Evolutionary conservation across 2,113 vertebrate genomes (phyloP).

Genomic region (Calidris pugnax): DNA sequence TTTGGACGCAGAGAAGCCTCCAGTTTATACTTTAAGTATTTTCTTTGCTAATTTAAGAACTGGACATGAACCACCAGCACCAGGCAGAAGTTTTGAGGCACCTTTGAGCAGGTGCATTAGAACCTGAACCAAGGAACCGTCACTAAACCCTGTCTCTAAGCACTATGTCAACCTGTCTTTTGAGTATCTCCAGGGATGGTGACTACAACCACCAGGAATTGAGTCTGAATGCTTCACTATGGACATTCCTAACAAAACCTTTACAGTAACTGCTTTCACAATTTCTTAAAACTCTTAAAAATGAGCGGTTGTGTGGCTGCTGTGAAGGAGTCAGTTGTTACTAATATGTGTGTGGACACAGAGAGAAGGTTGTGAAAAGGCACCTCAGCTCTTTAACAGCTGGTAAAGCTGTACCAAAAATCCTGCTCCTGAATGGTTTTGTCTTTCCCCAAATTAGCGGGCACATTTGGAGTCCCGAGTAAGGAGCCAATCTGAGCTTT

Average conservation of each 20-base stretch:
- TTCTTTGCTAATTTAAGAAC: neutral
- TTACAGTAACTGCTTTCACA: neutral
- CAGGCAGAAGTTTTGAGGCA: neutral
- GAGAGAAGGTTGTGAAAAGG: neutral
- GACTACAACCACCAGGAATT: too few species aligned
- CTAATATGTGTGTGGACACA: accelerated
- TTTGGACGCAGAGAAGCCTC: neutral
- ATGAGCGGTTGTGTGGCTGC: neutral
- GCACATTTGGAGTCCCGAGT: neutral
- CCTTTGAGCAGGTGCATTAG: neutral
- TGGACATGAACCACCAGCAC: neutral
- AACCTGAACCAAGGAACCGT: neutral
- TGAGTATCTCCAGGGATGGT: too few species aligned
- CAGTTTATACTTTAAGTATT: neutral
- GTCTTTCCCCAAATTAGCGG: neutral
- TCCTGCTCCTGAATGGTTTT: neutral
- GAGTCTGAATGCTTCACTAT: neutral
- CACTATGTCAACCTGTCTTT: too few species aligned
- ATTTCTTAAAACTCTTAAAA: neutral
- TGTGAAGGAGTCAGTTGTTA: neutral
- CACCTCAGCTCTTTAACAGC: neutral
- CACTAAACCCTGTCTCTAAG: too few species aligned
- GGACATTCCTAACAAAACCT: accelerated
- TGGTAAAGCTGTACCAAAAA: neutral
- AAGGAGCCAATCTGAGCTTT: neutral